A percentile compares a stretch with the other conserved stretches of the same genome.
phyloP scores from a whole-genome alignment of 30 jellyfish, hydroid and myxozoan genomes.

The Aurelia sp. region DNA sequence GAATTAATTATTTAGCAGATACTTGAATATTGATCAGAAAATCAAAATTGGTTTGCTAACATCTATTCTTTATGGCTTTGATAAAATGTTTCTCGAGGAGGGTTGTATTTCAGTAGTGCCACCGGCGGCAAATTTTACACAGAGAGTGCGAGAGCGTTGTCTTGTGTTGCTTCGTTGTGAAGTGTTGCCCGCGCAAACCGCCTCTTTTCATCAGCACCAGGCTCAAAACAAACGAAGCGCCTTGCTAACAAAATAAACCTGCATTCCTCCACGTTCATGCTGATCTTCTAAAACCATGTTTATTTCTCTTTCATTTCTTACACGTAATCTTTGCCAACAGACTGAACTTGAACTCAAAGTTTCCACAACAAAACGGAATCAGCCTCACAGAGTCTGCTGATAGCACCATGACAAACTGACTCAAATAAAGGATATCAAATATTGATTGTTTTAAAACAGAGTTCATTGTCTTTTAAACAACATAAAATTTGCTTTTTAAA shows the following conservation, averaged over 20 bases:
- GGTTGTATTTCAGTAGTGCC: background rate
- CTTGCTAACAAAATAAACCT: background rate
- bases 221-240: background rate
- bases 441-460: too few species aligned
- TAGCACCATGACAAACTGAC: too few species aligned
- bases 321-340: background rate
- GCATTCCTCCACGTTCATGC: background rate
- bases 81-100: background rate
- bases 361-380: constrained; percentile 48
- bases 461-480: too few species aligned
- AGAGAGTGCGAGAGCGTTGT: too few species aligned
- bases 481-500: too few species aligned
- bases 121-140: background rate
- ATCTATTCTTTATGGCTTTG: background rate
- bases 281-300: background rate
- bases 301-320: background rate
- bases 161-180: background rate
- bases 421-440: too few species aligned
- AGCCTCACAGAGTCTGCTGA: too few species aligned
- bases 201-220: too few species aligned
- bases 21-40: constrained; percentile 60
- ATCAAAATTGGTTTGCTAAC: constrained; percentile 17
- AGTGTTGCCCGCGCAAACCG: too few species aligned
- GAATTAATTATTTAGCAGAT: constrained; percentile 35
- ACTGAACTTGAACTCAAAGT: background rate